A percentile compares a stretch with the other conserved stretches of the same genome.
phyloP scores from a whole-genome alignment of 2,113 vertebrate species.

The Mesocricetus auratus region DNA sequence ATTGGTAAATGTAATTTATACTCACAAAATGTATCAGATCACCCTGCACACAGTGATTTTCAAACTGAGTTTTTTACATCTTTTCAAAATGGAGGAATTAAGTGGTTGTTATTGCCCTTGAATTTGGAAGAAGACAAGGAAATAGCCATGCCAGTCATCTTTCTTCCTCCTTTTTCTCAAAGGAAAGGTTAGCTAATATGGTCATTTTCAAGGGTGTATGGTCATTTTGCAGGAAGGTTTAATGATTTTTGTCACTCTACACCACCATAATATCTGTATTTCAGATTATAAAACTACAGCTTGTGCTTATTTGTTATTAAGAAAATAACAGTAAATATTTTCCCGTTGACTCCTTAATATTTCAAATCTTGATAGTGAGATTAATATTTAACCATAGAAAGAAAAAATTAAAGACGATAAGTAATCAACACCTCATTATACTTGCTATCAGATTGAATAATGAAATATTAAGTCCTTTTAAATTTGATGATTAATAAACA shows the following conservation, averaged over 20 bases:
- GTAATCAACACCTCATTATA: conserved; percentile 14
- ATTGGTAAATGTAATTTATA: conserved; percentile 47
- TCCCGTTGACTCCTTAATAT: neutral
- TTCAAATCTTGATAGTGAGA: conserved; percentile 49
- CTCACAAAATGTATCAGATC: neutral
- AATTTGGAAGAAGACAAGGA: conserved; percentile 40
- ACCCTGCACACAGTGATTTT: conserved; percentile 26
- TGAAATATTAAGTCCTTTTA: conserved; percentile 22
- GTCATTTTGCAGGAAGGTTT: conserved; percentile 22
- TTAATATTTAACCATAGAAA: conserved; percentile 10
- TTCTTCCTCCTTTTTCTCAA: neutral
- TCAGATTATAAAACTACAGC: neutral
- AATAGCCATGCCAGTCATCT: neutral
- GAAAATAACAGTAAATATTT: neutral
- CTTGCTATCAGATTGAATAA: conserved; percentile 18
- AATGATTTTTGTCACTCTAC: neutral
- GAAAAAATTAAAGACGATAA: neutral
- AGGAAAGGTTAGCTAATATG: conserved; percentile 12
- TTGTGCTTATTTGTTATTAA: conserved; percentile 6
- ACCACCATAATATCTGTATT: neutral
- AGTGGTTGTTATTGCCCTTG: neutral
- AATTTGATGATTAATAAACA: neutral
- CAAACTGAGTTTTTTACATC: neutral
- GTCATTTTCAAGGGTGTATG: neutral
- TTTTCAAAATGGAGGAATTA: neutral